Base-by-base conservation (phyloP, 2,888 invertebrate genomes). In the Ochropleura leucogaster region DNA sequence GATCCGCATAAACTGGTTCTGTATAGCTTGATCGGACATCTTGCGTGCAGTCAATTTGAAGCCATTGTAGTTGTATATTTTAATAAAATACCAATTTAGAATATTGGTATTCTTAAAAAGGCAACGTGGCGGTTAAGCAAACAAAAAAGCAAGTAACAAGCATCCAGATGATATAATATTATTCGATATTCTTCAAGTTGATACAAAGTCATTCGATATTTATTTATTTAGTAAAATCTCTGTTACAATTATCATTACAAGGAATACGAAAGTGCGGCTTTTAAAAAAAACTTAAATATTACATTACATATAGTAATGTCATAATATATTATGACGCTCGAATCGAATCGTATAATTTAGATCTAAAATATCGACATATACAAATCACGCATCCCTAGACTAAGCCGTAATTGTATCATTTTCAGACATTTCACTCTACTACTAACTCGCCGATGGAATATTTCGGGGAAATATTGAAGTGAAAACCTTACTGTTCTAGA, bases 361-460 rank as follows among this genome's bases (percentile, higher is more conserved):
- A 20, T 55, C 4, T 16, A 16, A 59, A 4, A 59, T 59, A 60
- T 60, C 59, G 9, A 60, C 55, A 55, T 12, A 57, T 1, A 57
- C 8, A 46, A 40, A 14, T 44, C n/a, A 14, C 16, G 30, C 62
- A 62, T 62, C 44, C n/a, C n/a, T 62, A 62, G 63, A 49, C 72
- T 49, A 42, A 68, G 57, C 12, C 55, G 46, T 84, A 85, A 79
- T 77, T 78, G 68, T 85, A 79, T 85, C 53, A 85, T 76, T 76
- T 82, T 74, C 77, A 76, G 68, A 65, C 68, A 64, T 80, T 69
- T 64, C 73, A 51, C 62, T 59, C 30, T 30, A 30, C 30, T 30
- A 30, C 30, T 65, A 47, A 20, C 57, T 74, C 68, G 70, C 63
- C 68, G 51, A 64, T 57, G 42, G 30, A 66, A 75, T 72, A 73